Conservation (phyloP, 1,140 invertebrate species). For the Drosophila tsacasi region DNA sequence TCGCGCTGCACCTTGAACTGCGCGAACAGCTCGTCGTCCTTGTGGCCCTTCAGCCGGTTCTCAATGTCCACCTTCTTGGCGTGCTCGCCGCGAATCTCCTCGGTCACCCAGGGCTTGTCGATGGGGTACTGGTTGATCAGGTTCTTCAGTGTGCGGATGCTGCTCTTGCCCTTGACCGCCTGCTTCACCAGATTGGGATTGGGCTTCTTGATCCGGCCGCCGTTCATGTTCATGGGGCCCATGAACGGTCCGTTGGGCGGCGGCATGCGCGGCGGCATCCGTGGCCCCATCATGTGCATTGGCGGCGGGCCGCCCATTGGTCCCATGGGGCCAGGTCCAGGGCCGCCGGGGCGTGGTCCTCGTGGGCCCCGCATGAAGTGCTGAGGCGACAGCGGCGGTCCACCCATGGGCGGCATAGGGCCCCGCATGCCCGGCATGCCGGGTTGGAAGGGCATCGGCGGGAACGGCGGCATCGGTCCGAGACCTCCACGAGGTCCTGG, state of each 20-base stretch:
- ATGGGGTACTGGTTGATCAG: conserved; percentile 84
- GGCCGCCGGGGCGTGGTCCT: conserved; percentile 46
- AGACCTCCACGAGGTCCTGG: conserved; percentile 46
- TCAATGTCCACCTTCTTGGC: conserved; percentile 79
- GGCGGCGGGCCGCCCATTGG: conserved; percentile 53
- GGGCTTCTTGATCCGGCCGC: conserved; percentile 70
- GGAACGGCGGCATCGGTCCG: conserved; percentile 46
- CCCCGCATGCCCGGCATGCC: conserved; percentile 48
- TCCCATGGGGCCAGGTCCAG: conserved; percentile 43
- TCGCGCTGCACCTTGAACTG: conserved; percentile 83
- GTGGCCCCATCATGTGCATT: conserved; percentile 69
- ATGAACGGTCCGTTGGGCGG: conserved; percentile 47
- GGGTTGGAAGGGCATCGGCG: conserved; percentile 53
- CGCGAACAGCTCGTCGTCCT: conserved; percentile 82
- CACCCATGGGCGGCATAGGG: conserved; percentile 59
- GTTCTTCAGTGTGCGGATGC: conserved; percentile 80
- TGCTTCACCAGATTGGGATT: conserved; percentile 75
- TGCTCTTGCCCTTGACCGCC: conserved; percentile 74
- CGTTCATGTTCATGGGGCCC: conserved; percentile 56
- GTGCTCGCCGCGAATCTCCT: conserved; percentile 74
- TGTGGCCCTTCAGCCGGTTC: conserved; percentile 83
- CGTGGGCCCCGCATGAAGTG: conserved; percentile 52
- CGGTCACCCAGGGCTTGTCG: conserved; percentile 83
- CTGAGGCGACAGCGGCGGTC: conserved; percentile 59
- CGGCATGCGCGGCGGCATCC: conserved; percentile 65